Percentiles rank a stretch among this genome's conserved stretches.
phyloP scores from a whole-genome alignment of 2,888 invertebrate genomes.

The Agonopterix arenella region DNA sequence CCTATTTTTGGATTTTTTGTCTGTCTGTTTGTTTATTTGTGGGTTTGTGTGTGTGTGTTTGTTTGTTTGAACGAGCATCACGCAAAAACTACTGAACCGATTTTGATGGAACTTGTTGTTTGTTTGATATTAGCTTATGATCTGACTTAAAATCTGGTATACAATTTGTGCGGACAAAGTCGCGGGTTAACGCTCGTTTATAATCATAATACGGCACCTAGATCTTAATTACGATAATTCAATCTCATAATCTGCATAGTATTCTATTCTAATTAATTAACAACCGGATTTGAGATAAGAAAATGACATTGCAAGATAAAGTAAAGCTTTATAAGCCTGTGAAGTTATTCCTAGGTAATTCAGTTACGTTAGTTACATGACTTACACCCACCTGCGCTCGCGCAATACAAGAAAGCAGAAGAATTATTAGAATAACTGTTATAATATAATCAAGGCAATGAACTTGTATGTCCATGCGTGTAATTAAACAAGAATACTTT shows the following conservation, averaged over 20 bases:
- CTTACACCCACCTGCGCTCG: constrained; percentile 9
- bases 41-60: too few species aligned
- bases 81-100: too few species aligned
- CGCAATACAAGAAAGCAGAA: constrained; percentile 42
- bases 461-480: constrained; percentile 59
- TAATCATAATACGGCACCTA: not conserved
- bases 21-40: too few species aligned
- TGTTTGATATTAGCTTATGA: too few species aligned
- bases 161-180: too few species aligned
- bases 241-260: constrained; percentile 8
- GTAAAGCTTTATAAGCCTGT: not conserved
- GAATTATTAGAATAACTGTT: constrained; percentile 53
- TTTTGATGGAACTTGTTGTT: too few species aligned
- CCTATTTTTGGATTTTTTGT: too few species aligned
- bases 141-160: too few species aligned
- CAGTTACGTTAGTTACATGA: constrained; percentile 9
- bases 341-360: not conserved
- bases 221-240: constrained; percentile 8
- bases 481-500: constrained; percentile 59
- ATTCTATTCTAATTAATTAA: constrained; percentile 5
- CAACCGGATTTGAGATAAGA: constrained; percentile 11
- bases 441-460: constrained; percentile 74
- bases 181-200: too few species aligned
- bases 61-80: too few species aligned
- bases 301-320: constrained; percentile 7